phyloP scores from a whole-genome alignment of 2,113 vertebrate genomes.

The Aviceda subcristata region DNA sequence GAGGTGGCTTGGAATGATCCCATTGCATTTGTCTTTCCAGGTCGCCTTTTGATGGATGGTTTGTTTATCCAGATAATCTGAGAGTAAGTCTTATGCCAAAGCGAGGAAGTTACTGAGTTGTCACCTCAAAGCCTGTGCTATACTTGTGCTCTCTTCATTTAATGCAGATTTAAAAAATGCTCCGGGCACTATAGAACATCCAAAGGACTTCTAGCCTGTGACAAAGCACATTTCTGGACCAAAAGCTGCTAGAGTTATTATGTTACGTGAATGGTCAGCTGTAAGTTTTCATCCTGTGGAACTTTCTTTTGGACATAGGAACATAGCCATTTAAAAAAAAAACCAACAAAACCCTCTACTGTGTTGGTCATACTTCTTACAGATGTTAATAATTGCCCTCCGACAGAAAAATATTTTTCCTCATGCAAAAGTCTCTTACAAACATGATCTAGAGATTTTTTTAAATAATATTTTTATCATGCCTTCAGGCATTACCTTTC shows the following conservation, averaged over 20 bases:
- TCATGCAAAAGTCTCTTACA: neutral
- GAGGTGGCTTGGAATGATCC: neutral
- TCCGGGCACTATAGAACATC: neutral
- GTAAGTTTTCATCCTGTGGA: neutral
- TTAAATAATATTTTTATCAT: neutral
- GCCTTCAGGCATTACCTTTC: neutral
- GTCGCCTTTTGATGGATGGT: neutral
- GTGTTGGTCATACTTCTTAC: neutral
- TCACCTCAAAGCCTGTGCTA: neutral
- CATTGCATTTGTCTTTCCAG: neutral
- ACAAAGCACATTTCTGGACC: neutral
- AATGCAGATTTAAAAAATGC: neutral
- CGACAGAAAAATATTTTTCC: slow-evolving; percentile 15
- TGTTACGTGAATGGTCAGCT: neutral
- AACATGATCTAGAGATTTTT: neutral
- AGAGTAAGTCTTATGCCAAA: neutral
- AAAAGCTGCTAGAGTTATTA: neutral
- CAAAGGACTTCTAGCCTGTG: neutral
- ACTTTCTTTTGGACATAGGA: neutral
- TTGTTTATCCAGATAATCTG: neutral
- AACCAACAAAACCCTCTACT: neutral
- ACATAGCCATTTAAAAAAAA: neutral
- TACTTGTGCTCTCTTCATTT: neutral
- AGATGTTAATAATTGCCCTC: neutral
- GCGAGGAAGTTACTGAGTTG: neutral